Evolutionary conservation across 2,113 vertebrate genomes (phyloP).

Genomic region (Mastomys coucha): DNA sequence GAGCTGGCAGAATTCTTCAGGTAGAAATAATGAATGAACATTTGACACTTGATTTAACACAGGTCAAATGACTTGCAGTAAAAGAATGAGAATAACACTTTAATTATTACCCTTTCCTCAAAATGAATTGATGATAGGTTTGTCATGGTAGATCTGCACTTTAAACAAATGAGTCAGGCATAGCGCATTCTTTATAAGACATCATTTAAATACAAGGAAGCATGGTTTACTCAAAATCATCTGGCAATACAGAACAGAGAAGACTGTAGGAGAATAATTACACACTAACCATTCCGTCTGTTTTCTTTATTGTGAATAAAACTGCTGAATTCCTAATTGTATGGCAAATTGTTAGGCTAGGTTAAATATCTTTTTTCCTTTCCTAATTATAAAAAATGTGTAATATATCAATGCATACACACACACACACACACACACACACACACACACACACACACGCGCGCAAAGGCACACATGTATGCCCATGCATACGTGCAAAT

Average conservation of each 20-base stretch:
- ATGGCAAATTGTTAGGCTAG: constrained; percentile 59
- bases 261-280: constrained; percentile 78
- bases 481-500: too few species aligned
- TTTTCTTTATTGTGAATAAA: constrained; percentile 76
- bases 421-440: neutral
- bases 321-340: constrained; percentile 2
- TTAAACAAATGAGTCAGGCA: constrained; percentile 81
- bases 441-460: neutral
- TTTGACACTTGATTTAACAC: constrained; percentile 86
- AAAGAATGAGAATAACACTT: constrained; percentile 81
- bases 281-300: constrained; percentile 69
- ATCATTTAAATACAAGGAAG: constrained; percentile 79
- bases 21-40: constrained; percentile 89
- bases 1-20: constrained; percentile 85
- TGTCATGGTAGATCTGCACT: constrained; percentile 81
- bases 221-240: constrained; percentile 81
- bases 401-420: neutral
- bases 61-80: constrained; percentile 86
- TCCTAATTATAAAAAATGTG: neutral
- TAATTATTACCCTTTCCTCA: constrained; percentile 89
- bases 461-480: neutral
- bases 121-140: constrained; percentile 86
- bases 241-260: constrained; percentile 71
- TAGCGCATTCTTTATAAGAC: constrained; percentile 76
- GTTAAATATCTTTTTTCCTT: neutral